Evolutionary conservation across 1,140 invertebrate species (phyloP).

Genomic region (Neodiprion pinetum): DNA sequence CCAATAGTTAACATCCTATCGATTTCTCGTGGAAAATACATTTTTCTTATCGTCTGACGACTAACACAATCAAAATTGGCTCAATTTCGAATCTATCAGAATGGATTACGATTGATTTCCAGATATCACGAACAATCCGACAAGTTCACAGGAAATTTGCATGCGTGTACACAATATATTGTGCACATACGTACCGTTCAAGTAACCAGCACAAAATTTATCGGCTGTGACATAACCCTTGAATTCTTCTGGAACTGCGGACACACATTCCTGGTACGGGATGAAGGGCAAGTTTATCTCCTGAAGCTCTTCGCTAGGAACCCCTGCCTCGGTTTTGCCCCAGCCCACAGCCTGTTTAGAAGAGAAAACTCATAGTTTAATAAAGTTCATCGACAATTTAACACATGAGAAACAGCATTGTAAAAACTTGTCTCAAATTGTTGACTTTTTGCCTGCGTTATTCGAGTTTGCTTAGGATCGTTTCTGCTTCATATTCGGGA

Average conservation of each 20-base stretch:
- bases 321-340: constrained; percentile 35
- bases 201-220: constrained; percentile 43
- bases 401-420: not conserved
- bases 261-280: constrained; percentile 34
- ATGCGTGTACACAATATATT: not conserved
- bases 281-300: constrained; percentile 37
- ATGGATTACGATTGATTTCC: not conserved
- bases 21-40: no score
- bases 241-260: constrained; percentile 37
- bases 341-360: constrained; percentile 36
- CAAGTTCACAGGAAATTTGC: not conserved
- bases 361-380: not conserved
- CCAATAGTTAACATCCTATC: no score
- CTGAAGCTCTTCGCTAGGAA: constrained; percentile 31
- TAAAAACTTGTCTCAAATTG: not conserved
- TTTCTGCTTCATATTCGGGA: constrained; percentile 39
- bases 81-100: no score
- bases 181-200: constrained; percentile 35
- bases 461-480: not conserved
- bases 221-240: constrained; percentile 38
- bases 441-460: not conserved
- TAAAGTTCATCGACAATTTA: not conserved
- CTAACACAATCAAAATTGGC: no score
- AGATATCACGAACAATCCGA: not conserved
- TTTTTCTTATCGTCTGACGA: no score